A percentile compares a stretch with the other conserved stretches of the same genome.
phyloP scores from a whole-genome alignment of 2,888 invertebrate species.

The Drosophila anomalata region DNA sequence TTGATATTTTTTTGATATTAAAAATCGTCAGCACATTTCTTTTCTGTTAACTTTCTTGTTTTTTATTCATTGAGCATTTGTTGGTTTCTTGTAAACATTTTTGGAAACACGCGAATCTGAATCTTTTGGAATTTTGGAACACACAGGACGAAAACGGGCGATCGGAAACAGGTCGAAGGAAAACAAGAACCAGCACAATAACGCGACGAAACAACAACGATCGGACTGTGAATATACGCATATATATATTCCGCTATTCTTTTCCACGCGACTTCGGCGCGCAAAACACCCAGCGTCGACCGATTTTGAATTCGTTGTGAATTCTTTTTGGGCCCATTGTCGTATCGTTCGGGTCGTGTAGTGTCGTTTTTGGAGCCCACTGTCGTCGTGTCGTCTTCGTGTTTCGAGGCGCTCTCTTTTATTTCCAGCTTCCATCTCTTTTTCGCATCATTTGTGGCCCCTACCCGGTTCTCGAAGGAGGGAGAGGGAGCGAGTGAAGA shows the following conservation, averaged over 20 bases:
- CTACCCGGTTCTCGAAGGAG: neutral
- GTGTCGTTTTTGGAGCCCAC: neutral
- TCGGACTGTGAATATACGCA: conserved; percentile 27
- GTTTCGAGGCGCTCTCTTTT: neutral
- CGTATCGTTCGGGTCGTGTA: neutral
- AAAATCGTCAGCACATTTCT: conserved; percentile 38
- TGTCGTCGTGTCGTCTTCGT: neutral
- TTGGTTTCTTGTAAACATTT: conserved; percentile 42
- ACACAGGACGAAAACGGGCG: conserved; percentile 12
- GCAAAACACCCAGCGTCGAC: conserved; percentile 66
- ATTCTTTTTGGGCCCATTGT: conserved; percentile 1
- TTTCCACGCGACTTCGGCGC: conserved; percentile 40
- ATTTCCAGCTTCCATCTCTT: neutral
- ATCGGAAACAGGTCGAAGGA: conserved; percentile 16
- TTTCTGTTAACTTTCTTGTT: conserved; percentile 7
- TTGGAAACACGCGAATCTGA: conserved; percentile 29
- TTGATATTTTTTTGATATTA: conserved; percentile 23
- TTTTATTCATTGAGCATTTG: conserved; percentile 38
- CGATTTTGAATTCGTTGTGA: conserved; percentile 74
- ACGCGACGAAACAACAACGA: conserved; percentile 28
- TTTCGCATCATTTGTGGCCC: neutral
- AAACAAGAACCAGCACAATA: conserved; percentile 16
- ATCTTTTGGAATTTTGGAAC: neutral
- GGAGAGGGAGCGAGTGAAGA: conserved; percentile 51
- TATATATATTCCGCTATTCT: conserved; percentile 32